Conservation (phyloP, 64 coral and sea anemone genomes). For the Orbicella faveolata region DNA sequence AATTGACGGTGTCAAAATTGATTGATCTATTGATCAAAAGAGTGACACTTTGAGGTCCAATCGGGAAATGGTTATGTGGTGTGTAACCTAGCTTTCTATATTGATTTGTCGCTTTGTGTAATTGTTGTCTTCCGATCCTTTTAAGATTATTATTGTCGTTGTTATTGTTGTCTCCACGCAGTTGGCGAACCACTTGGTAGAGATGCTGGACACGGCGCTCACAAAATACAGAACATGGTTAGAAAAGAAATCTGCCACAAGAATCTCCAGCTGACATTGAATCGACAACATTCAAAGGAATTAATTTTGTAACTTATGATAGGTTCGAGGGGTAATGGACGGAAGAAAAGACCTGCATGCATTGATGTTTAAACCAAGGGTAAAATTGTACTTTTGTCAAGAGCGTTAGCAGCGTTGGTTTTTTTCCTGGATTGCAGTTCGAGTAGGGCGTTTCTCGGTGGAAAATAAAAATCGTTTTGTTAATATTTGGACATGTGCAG, state of each 20-base stretch:
- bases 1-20: no score
- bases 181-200: conserved; percentile 71
- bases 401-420: not conserved
- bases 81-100: no score
- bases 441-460: not conserved
- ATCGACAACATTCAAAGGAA: not conserved
- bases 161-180: conserved; percentile 4
- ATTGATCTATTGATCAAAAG: no score
- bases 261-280: conserved; percentile 43
- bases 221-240: conserved; percentile 78
- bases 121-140: no score
- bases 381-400: not conserved
- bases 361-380: not conserved
- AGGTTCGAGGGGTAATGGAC: not conserved
- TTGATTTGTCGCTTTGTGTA: no score
- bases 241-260: conserved; percentile 51
- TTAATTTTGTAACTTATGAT: not conserved
- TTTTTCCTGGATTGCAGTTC: not conserved
- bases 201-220: conserved; percentile 79
- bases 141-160: no score
- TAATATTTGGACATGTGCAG: not conserved
- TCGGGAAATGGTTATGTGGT: no score
- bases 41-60: no score
- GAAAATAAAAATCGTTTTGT: not conserved
- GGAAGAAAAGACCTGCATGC: not conserved